Percentiles rank a stretch among this genome's conserved stretches.
Evolutionary conservation across 2,888 invertebrate genomes (phyloP).

Genomic region (Polymixis lichenea): DNA sequence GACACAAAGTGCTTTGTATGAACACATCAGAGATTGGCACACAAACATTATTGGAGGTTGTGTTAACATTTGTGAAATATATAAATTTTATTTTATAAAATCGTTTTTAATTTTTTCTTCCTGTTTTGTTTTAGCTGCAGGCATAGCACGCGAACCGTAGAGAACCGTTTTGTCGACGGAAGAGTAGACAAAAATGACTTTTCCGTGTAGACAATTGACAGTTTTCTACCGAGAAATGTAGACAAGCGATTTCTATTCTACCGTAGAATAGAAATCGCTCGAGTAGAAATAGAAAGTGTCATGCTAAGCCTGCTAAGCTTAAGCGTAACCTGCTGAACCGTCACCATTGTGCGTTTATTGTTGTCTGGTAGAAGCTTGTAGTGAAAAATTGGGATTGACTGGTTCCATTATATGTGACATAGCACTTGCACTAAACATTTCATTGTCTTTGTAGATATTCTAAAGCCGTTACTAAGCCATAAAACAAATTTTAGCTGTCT

Average conservation of each 20-base stretch:
- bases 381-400: too few species aligned
- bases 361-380: background rate
- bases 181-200: too few species aligned
- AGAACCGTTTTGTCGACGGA: too few species aligned
- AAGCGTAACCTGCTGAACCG: too few species aligned
- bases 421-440: background rate
- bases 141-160: too few species aligned
- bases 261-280: too few species aligned
- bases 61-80: constrained; percentile 72
- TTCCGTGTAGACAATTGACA: too few species aligned
- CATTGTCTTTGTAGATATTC: background rate
- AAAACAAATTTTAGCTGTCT: background rate
- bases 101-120: background rate
- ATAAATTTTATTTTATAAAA: constrained; percentile 70
- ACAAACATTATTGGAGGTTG: constrained; percentile 69
- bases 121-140: background rate
- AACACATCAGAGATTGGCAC: constrained; percentile 61
- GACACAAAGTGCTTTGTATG: constrained; percentile 54
- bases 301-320: too few species aligned
- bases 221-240: too few species aligned
- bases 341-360: background rate
- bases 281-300: too few species aligned
- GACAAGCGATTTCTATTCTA: too few species aligned
- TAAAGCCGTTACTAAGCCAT: background rate
- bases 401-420: background rate